These are phyloP conservation scores for Muscidifurax raptorellus DNA, from an alignment of 1,140 invertebrate species.

Conservation along the genomic window DNA sequence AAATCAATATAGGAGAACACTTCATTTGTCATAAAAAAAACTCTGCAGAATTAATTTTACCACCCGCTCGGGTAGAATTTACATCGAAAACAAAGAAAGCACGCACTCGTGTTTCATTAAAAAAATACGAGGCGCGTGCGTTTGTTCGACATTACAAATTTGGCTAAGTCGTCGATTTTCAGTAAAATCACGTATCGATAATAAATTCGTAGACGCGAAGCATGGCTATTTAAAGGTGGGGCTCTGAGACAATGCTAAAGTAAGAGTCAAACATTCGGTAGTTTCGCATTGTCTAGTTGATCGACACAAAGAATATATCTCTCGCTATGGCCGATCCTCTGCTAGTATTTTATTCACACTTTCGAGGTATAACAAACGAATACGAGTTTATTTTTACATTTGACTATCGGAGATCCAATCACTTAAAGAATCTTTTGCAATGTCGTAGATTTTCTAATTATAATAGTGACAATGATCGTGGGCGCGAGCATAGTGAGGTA, in stretches of 20 bases:
- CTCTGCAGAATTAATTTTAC: no score
- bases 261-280: neutral
- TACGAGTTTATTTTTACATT: no score
- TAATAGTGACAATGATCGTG: neutral
- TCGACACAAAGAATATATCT: neutral
- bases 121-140: no score
- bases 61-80: no score
- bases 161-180: neutral
- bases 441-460: neutral
- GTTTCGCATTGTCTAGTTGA: neutral
- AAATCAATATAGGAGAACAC: no score
- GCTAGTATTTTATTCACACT: neutral
- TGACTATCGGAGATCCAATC: neutral
- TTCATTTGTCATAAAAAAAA: no score
- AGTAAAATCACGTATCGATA: conserved; percentile 22
- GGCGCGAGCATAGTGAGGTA: neutral
- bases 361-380: neutral
- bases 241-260: neutral
- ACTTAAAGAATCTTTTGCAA: neutral
- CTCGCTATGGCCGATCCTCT: neutral
- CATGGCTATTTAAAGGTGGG: no score
- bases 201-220: neutral
- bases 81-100: no score
- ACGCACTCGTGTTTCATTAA: no score
- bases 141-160: neutral